A percentile compares a stretch with the other conserved stretches of the same genome.
Conservation (phyloP, 1,140 invertebrate species). For the Bombus picipes region DNA sequence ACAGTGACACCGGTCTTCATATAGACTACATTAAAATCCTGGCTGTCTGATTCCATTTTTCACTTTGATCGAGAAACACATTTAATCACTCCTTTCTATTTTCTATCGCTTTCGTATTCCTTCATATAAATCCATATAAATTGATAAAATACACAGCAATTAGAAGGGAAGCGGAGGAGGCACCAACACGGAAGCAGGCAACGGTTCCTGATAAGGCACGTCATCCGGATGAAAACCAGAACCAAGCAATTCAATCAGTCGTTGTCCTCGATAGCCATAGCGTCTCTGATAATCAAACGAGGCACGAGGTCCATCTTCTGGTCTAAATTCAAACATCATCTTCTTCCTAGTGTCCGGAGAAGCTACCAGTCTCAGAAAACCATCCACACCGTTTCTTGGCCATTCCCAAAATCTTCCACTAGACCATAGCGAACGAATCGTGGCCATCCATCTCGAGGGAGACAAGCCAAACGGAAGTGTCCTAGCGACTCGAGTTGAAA, state of each 20-base stretch:
- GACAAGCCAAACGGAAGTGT: slow-evolving; percentile 47
- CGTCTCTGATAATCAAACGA: slow-evolving; percentile 54
- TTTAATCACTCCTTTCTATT: background rate
- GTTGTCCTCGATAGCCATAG: slow-evolving; percentile 61
- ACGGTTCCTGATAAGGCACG: background rate
- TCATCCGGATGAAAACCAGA: slow-evolving; percentile 41
- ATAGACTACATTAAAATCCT: slow-evolving; percentile 86
- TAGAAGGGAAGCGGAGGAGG: slow-evolving; percentile 23
- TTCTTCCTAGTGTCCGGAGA: background rate
- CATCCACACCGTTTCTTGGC: slow-evolving; percentile 21
- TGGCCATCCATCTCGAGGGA: slow-evolving; percentile 28
- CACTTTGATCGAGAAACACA: background rate
- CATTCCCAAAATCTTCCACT: slow-evolving; percentile 30
- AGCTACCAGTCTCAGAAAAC: slow-evolving; percentile 28
- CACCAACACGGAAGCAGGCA: slow-evolving; percentile 18
- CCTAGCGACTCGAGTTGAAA: slow-evolving; percentile 33
- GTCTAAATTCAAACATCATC: slow-evolving; percentile 57
- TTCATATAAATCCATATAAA: background rate
- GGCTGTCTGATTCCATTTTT: slow-evolving; percentile 79
- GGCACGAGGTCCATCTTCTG: slow-evolving; percentile 61
- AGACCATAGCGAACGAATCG: slow-evolving; percentile 7
- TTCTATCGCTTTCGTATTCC: background rate
- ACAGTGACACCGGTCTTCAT: slow-evolving; percentile 82
- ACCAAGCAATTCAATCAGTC: slow-evolving; percentile 59
- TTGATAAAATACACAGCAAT: background rate